These are phyloP conservation scores for Xiphorhynchus erythropygius DNA, from an alignment of 2,797 vertebrate species.

Conservation along the genomic window DNA sequence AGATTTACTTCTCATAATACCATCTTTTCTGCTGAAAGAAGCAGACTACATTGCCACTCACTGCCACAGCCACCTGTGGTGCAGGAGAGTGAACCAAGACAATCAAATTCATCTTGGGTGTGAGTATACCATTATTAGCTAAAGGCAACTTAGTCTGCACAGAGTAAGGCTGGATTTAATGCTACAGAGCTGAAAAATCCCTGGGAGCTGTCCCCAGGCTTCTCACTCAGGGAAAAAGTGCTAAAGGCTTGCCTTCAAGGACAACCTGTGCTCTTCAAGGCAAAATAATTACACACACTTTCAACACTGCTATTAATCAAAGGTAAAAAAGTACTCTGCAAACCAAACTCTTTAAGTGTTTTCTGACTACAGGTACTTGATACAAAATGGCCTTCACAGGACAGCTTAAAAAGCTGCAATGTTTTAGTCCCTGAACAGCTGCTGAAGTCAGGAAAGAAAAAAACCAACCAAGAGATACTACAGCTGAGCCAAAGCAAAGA, in stretches of 20 bases:
- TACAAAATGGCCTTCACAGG: neutral
- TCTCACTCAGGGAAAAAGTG: neutral
- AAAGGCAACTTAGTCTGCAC: neutral
- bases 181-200: neutral
- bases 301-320: neutral
- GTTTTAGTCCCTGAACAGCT: neutral
- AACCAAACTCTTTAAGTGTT: neutral
- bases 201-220: neutral
- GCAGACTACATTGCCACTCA: neutral
- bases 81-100: neutral
- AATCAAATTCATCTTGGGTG: neutral
- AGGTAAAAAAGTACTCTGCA: neutral
- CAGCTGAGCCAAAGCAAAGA: neutral
- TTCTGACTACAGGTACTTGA: neutral
- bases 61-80: neutral
- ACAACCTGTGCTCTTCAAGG: neutral
- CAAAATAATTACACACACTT: neutral
- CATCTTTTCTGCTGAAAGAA: neutral
- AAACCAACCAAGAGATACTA: neutral
- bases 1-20: neutral
- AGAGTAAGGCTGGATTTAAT: neutral
- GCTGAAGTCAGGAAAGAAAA: neutral
- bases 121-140: neutral
- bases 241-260: neutral
- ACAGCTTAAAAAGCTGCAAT: neutral